Base-by-base conservation (phyloP, 92 coral and sea anemone genomes). In the Muricea muricata region DNA sequence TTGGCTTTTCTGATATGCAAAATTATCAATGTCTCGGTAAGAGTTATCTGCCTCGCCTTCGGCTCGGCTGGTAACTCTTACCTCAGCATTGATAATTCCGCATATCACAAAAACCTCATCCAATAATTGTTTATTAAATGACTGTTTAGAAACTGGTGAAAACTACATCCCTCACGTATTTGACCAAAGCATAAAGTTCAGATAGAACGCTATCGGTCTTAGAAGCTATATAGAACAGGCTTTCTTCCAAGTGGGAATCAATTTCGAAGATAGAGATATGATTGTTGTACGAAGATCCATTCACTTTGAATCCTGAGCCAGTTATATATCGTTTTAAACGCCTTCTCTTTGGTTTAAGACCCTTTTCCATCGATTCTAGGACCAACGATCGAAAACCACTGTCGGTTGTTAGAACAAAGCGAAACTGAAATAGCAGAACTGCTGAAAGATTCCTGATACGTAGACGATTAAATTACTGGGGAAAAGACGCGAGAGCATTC, bases 131-230 rank as follows among this genome's bases (percentile, higher is more conserved):
- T 45, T 17, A 17, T 45, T 45, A 45, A 45, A 45, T 9, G 50
- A 45, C 14, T 45, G 50, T 12, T 12, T 45, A 45, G 50, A 45
- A 73, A 73, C 26, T 82, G 82, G 24, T 81, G 89, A 91, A 25
- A 82, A 86, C 31, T 56, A 55, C 47, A 82, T 86, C 12, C 91
- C 91, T 14, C 89, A 83, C 13, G 26, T 91, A 7, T 87, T 66
- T 20, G 89, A 91, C 34, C 79, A 73, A 20, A 73, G 84, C 18
- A 80, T 50, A 0, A 87, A 71, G 34, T 80, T 87, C 21, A 56
- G 84, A 4, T 47, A 33, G 72, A 47, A 65, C 17, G 1, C 26
- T 1, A 37, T 57, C 23, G 70, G 82, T 1, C 14, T 77, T 1
- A 24, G 15, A 3, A 54, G 45, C 3, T 69, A 77, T 54, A 77